Base-by-base conservation (phyloP, 1,140 invertebrate genomes). In the Coenobita brevimanus region DNA sequence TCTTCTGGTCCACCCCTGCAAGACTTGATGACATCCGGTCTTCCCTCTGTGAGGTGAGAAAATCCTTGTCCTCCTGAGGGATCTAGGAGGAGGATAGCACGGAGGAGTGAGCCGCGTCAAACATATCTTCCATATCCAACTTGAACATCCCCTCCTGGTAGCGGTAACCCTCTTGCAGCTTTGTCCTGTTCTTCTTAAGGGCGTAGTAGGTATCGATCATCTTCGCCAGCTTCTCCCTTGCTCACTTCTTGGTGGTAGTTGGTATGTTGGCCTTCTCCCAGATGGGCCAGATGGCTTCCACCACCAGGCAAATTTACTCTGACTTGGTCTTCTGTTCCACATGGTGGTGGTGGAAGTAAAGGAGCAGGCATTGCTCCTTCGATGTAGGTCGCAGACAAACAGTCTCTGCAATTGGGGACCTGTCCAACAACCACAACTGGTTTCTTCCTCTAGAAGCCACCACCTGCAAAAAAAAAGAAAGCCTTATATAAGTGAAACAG, bases 221-320 rank as follows among this genome's bases (percentile, higher is more conserved):
- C 21, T 75, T 75, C 71, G 27, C 71, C 38, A 75, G 71, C 3
- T 75, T 75, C 27, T 75, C 38, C 71, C 71, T 3, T 75, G 71
- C 21, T n/a, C 38, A 75, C 30, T 4, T 75, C 4, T 36, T 75
- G 6, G 71, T 75, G 30, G 71, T 75, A 75, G 71, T 36, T 75
- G 71, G 71, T 8, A 75, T 75, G n/a, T 30, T 75, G 71, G 71
- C 71, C 30, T 75, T 75, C 71, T 75, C 38, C 71, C 71, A 75
- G 30, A 75, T 75, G 71, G 71, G 3, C 71, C 38, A 75, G 71
- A 75, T 75, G 21, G 71, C 71, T 75, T 75, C 30, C 27, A 33
- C 71, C 21, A 75, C 71, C 71, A 75, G 38, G 71, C 27, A 4
- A 75, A 75, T 75, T 24, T 36, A 33, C 71, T 75, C 38, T 36